A percentile compares a stretch with the other conserved stretches of the same genome.
phyloP scores from a whole-genome alignment of 2,888 invertebrate species.

The Dexiosoma caninum region DNA sequence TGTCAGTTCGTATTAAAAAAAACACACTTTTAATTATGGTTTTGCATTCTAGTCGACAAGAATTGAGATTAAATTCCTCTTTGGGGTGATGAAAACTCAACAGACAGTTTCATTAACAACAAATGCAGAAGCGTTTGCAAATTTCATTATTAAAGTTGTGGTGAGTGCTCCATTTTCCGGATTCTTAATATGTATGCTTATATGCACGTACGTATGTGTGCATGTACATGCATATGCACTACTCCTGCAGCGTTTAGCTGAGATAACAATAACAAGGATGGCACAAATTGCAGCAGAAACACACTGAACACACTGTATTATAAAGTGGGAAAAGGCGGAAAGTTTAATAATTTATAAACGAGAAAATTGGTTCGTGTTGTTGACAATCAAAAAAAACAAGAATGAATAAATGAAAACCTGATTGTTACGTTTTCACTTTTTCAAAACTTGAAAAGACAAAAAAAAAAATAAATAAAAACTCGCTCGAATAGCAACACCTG shows the following conservation, averaged over 20 bases:
- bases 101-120: constrained; percentile 15
- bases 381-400: background rate
- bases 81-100: background rate
- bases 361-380: background rate
- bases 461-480: too few relatives aligned
- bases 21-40: constrained; percentile 7
- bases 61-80: background rate
- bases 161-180: constrained; percentile 12
- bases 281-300: background rate
- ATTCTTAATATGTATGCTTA: background rate
- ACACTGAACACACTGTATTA: too few relatives aligned
- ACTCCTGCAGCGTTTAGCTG: background rate
- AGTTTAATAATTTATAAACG: background rate
- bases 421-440: too few relatives aligned
- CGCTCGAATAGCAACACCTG: too few relatives aligned
- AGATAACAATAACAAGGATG: background rate
- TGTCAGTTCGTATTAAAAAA: constrained; percentile 7
- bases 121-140: constrained; percentile 2
- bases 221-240: too few relatives aligned
- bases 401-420: too few relatives aligned
- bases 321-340: background rate
- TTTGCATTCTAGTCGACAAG: constrained; percentile 22
- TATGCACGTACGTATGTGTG: too few relatives aligned
- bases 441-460: too few relatives aligned
- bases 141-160: constrained; percentile 19